Base-by-base conservation (phyloP, 2,113 vertebrate species). In the Hiodon tergisus region DNA sequence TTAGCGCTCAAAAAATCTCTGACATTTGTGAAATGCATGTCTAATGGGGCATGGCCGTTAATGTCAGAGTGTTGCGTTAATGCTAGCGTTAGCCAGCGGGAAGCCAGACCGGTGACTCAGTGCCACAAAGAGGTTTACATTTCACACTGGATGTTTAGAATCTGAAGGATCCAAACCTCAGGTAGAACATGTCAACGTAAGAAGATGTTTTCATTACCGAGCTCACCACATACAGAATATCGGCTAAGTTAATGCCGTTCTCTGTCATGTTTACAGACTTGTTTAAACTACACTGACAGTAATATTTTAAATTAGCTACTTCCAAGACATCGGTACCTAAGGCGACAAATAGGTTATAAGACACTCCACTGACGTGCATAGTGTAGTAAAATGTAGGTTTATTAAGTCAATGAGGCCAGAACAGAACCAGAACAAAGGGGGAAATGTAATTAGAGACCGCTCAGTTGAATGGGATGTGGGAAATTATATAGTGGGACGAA, bases 11-110 rank as follows among this genome's bases (percentile, higher is more conserved):
- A 89, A 87, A 84, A 84, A 87, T 87, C 86, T 86, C 78, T 86
- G 83, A 89, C 86, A 87, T 89, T 82, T 81, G 82, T 85, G 74
- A 50, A 85, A 87, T 86, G 84, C 85, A 86, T 88, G 81, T 78
- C 84, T 80, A 87, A 89, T 88, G 84, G 79, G 85, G 87, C 89
- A 88, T 84, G 85, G 77, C 78, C 76, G 81, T 77, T 85, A 81
- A 83, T 81, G 78, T 84, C 81, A 78, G 71, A 31, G 31, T 31
- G 31, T 31, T 51, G 78, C 67, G 67, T 78, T 73, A 71, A 69
- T 78, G 67, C 69, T 57, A 83, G 67, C 48, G 69, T 63, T 71
- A 72, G 69, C 59, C 17, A 58, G 31, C 16, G 52, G 9, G 8
- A 47, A 10, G 54, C 54, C 4, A n/a, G 5, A 14, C 46, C 16